Base-by-base conservation (phyloP, 2,888 invertebrate species). In the Brenthis daphne region DNA sequence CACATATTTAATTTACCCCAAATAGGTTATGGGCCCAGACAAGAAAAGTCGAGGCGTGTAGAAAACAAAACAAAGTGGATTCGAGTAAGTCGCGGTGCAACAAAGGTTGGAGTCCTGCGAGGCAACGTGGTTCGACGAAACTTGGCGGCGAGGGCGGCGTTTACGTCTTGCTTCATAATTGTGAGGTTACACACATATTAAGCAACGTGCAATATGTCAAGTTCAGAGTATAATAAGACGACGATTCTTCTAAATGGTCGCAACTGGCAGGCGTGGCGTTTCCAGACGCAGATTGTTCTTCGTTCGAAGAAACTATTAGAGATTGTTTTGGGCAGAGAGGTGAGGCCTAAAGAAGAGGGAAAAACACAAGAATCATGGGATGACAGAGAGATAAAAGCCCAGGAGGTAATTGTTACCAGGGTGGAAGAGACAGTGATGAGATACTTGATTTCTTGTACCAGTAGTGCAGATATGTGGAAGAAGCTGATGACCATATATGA, bases 401-500 rank as follows among this genome's bases (percentile, higher is more conserved):
- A 65, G 47, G 33, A 58, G 20, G n/a, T 67, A 20, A 11, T 70
- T 11, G 70, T 70, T 4, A 67, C 67, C 13, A 64, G 65, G 58
- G 29, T 60, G 8, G 14, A 75, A 0, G 79, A 78, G 64, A 58
- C 72, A 0, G 78, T 68, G 0, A 80, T 80, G 78, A 6, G 77
- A 13, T 56, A 71, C 77, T 77, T 80, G 6, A 72, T 77, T 0
- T 57, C 77, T 11, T 79, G 78, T 61, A 67, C 66, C 2, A 76
- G 73, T 1, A 69, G 78, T 2, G 74, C 74, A 0, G 74, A 77
- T 51, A 81, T 81, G 77, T 80, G 80, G 80, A 37, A 57, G 53
- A 81, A 80, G 65, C 66, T 80, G 1, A n/a, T 53, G 3, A 75
- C 74, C 58, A 74, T 84, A n/a, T 70, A 61, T 13, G 70, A 70